Conservation (phyloP, 30 jellyfish, hydroid and myxozoan species). For the Aurelia sp. region DNA sequence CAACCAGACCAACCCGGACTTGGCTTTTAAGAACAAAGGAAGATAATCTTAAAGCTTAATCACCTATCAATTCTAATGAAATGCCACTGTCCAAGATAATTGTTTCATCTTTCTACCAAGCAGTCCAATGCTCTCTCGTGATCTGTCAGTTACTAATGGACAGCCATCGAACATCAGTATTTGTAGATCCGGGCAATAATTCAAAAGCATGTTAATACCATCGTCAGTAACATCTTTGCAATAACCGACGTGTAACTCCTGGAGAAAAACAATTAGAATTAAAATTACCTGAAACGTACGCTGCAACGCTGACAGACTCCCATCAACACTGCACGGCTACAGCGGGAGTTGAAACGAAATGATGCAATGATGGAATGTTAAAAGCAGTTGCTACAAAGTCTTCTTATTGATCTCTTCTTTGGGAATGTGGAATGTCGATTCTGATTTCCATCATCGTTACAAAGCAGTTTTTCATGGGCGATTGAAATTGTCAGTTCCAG, state of each 20-base stretch:
- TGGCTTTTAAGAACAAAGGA: not conserved
- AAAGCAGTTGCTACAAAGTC: no score
- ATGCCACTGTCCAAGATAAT: conserved; percentile 62
- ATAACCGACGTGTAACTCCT: conserved; percentile 70
- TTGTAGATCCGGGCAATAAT: conserved; percentile 37
- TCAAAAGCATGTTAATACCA: conserved; percentile 29
- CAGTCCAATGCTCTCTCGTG: conserved; percentile 42
- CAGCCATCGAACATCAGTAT: conserved; percentile 75
- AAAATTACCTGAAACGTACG: not conserved
- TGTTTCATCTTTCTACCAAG: conserved; percentile 52
- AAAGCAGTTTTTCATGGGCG: no score
- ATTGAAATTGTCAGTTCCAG: no score
- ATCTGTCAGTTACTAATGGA: conserved; percentile 52
- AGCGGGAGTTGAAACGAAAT: no score
- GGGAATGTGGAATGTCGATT: no score
- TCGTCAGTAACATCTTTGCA: conserved; percentile 56
- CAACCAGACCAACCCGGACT: no score
- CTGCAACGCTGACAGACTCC: no score
- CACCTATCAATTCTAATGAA: not conserved
- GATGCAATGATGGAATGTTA: no score
- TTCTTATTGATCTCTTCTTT: no score
- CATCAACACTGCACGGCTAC: no score
- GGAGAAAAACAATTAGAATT: not conserved
- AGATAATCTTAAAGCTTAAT: not conserved
- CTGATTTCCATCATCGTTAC: no score